A percentile compares a stretch with the other conserved stretches of the same genome.
phyloP scores from a whole-genome alignment of 2,888 invertebrate species.

The Chesias legatella region DNA sequence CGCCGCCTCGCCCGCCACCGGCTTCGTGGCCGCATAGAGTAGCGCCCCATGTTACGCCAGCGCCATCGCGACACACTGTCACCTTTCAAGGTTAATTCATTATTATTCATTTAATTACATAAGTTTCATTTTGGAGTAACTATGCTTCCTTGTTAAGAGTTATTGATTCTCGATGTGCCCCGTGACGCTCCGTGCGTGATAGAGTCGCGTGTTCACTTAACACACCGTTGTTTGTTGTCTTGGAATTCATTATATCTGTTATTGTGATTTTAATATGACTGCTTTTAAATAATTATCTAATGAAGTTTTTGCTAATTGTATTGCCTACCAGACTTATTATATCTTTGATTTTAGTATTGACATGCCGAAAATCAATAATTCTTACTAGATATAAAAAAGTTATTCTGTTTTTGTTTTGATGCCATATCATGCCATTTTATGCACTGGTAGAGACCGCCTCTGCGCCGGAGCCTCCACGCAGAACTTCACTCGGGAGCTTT shows the following conservation, averaged over 20 bases:
- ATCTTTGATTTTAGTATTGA: constrained; percentile 2
- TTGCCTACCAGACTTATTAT: constrained; percentile 3
- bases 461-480: constrained; percentile 83
- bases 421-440: constrained; percentile 55
- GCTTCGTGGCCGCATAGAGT: constrained; percentile 67
- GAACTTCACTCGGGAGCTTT: constrained; percentile 76
- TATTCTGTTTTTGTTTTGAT: constrained; percentile 44
- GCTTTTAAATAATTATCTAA: constrained; percentile 17
- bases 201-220: constrained; percentile 43
- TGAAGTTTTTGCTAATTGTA: constrained; percentile 12
- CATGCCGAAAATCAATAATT: constrained; percentile 29
- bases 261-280: constrained; percentile 24
- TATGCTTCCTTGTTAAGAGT: constrained; percentile 44
- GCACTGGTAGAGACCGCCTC: constrained; percentile 80
- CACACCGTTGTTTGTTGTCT: constrained; percentile 29
- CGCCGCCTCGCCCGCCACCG: constrained; percentile 76
- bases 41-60: constrained; percentile 72
- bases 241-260: constrained; percentile 26
- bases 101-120: constrained; percentile 30
- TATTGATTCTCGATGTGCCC: constrained; percentile 55
- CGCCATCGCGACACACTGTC: constrained; percentile 84
- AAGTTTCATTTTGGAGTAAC: constrained; percentile 69
- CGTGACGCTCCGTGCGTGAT: constrained; percentile 37
- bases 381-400: constrained; percentile 28
- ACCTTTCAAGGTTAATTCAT: constrained; percentile 85